Percentiles rank a stretch among this genome's conserved stretches.
These are phyloP conservation scores for Trissonchulus latispiculum DNA, from an alignment of 2,888 invertebrate species.

Conservation along the genomic window DNA sequence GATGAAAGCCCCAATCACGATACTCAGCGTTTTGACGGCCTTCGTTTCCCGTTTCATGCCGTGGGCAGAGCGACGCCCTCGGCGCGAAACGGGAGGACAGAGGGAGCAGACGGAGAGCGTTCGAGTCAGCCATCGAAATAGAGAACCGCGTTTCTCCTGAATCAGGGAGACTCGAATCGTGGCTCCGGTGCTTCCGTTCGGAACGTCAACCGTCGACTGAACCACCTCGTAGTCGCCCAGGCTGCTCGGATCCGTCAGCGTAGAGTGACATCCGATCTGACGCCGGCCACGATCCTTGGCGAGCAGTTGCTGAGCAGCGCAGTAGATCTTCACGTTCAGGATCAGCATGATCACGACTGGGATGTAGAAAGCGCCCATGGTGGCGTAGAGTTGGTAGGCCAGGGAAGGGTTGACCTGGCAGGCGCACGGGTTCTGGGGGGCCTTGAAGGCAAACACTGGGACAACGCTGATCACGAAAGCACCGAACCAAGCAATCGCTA, in stretches of 20 bases:
- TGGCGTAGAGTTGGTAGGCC: conserved; percentile 91
- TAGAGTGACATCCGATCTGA: too few relatives aligned
- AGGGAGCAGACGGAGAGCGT: too few relatives aligned
- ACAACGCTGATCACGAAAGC: conserved; percentile 87
- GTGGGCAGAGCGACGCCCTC: neutral
- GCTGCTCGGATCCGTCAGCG: too few relatives aligned
- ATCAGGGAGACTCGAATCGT: too few relatives aligned
- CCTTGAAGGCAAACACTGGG: conserved; percentile 71
- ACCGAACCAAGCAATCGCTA: conserved; percentile 79
- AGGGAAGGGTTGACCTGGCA: conserved; percentile 86
- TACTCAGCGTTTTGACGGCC: conserved; percentile 20
- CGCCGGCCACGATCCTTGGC: too few relatives aligned
- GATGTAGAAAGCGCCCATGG: conserved; percentile 73
- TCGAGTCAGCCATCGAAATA: too few relatives aligned
- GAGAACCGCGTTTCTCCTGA: too few relatives aligned
- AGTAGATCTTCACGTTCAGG: conserved; percentile 90
- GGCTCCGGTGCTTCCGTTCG: too few relatives aligned
- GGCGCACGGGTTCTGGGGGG: conserved; percentile 52
- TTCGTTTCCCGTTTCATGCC: conserved; percentile 20
- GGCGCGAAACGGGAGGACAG: too few relatives aligned
- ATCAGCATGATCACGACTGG: conserved; percentile 90
- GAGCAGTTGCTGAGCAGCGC: conserved; percentile 72
- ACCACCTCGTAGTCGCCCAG: too few relatives aligned
- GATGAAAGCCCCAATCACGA: conserved; percentile 21
- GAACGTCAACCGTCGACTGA: too few relatives aligned